Evolutionary conservation across 30 jellyfish, hydroid and myxozoan species (phyloP).

Genomic region (Morbakka virulenta): DNA sequence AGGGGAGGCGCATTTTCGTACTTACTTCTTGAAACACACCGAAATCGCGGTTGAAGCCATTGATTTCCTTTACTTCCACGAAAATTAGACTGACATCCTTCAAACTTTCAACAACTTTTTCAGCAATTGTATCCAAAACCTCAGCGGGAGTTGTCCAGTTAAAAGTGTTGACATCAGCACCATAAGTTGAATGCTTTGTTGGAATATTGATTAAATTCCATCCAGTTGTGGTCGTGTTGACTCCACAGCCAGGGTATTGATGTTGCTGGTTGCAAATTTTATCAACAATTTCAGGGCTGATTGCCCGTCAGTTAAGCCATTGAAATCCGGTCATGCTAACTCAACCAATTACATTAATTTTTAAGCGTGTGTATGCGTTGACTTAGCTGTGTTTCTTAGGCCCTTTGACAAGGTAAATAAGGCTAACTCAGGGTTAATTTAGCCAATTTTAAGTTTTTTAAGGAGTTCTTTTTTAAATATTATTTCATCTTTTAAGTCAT

Average conservation of each 20-base stretch:
- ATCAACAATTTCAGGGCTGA: conserved; percentile 6
- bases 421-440: conserved; percentile 37
- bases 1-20: conserved; percentile 3
- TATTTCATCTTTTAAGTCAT: neutral
- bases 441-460: conserved; percentile 33
- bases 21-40: conserved; percentile 18
- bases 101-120: too few relatives aligned
- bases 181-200: conserved; percentile 9
- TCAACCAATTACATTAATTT: conserved; percentile 9
- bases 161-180: neutral
- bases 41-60: neutral
- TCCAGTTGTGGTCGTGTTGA: neutral
- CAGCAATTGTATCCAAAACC: too few relatives aligned
- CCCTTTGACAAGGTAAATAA: neutral
- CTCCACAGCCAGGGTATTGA: conserved; percentile 20
- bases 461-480: conserved; percentile 14
- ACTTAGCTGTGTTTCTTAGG: conserved; percentile 22
- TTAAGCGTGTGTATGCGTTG: conserved; percentile 15
- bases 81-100: too few relatives aligned
- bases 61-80: conserved; percentile 4
- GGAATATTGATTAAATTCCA: neutral
- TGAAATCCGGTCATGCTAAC: neutral
- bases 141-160: too few relatives aligned
- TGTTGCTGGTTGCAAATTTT: neutral
- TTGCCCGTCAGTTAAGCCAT: conserved; percentile 1